Conservation (phyloP, 2,888 invertebrate genomes). For the Griposia aprilina region DNA sequence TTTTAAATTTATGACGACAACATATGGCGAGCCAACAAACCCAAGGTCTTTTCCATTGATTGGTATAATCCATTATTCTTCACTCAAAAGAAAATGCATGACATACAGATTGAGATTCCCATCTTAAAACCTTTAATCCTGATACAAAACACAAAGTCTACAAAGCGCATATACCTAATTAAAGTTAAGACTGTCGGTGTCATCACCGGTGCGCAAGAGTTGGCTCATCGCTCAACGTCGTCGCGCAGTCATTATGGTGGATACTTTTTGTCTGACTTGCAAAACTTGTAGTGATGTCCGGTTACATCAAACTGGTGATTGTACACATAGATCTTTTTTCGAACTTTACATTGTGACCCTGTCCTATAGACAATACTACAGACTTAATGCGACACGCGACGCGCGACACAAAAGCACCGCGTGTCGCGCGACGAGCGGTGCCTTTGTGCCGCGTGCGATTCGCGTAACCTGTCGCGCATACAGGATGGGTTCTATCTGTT, state of each 20-base stretch:
- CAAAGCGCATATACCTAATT: conserved; percentile 15
- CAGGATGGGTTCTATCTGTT: too few relatives aligned
- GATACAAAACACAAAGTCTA: conserved; percentile 22
- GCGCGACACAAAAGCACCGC: too few relatives aligned
- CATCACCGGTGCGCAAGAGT: conserved; percentile 56
- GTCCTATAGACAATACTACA: not conserved
- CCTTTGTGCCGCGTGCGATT: too few relatives aligned
- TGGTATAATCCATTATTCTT: too few relatives aligned
- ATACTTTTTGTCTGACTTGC: conserved; percentile 56
- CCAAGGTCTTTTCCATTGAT: not conserved
- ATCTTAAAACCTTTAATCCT: conserved; percentile 9
- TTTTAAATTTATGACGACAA: not conserved
- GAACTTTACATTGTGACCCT: not conserved
- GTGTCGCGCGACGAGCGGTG: too few relatives aligned
- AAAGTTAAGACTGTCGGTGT: conserved; percentile 30
- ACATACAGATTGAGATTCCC: not conserved
- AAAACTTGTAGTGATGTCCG: conserved; percentile 49
- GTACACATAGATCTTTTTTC: not conserved
- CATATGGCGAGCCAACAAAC: not conserved
- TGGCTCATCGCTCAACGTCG: conserved; percentile 34
- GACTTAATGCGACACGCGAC: too few relatives aligned
- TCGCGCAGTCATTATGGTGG: conserved; percentile 44
- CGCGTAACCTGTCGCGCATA: too few relatives aligned
- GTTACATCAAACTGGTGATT: conserved; percentile 37
- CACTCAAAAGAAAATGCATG: conserved; percentile 1